These are phyloP conservation scores for Rotaria magnacalcarata DNA, from an alignment of 2,888 invertebrate species.

Conservation along the genomic window DNA sequence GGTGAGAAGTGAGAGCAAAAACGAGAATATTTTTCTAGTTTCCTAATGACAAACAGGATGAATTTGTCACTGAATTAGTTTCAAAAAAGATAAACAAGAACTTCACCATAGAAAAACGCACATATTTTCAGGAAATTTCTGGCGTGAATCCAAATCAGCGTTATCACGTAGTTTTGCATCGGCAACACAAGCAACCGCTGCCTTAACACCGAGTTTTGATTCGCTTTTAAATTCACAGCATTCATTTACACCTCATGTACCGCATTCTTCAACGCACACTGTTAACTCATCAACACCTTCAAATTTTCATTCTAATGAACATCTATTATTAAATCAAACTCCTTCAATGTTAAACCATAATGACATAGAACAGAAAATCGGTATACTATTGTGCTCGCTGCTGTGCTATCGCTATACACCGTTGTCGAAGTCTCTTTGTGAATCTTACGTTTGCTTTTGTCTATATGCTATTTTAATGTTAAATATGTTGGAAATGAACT, in stretches of 20 bases:
- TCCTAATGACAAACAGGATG: too few relatives aligned
- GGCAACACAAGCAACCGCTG: background rate
- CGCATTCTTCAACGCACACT: background rate
- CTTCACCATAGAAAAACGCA: background rate
- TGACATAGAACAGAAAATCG: background rate
- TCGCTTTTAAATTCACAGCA: background rate
- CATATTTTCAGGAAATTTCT: slow-evolving; percentile 39
- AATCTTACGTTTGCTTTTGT: background rate
- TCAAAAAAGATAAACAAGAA: background rate
- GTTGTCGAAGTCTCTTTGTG: background rate
- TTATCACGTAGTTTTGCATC: background rate
- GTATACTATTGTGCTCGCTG: background rate
- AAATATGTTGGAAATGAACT: background rate
- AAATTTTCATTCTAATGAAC: background rate
- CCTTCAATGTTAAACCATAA: background rate
- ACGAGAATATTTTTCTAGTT: too few relatives aligned
- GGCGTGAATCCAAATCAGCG: slow-evolving; percentile 43
- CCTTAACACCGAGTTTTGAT: background rate
- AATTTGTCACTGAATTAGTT: background rate
- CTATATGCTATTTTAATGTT: background rate
- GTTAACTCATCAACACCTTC: background rate
- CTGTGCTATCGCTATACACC: background rate
- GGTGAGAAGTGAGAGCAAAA: slow-evolving; percentile 12
- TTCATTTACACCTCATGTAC: background rate
- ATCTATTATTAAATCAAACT: background rate